Base-by-base conservation (phyloP, 1,140 invertebrate species). In the Ylistrum balloti region DNA sequence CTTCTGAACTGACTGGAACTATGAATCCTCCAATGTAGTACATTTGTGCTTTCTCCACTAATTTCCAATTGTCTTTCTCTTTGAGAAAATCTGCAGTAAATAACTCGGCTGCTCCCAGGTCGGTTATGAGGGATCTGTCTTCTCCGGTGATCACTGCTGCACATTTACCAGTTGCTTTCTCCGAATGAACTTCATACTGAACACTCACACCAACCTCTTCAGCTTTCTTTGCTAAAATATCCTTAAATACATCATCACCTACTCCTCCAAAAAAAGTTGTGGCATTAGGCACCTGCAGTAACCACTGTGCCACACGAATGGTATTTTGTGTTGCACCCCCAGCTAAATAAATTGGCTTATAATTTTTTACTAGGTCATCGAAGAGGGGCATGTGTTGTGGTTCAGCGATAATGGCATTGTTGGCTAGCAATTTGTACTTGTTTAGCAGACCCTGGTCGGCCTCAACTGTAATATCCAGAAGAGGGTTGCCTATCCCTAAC, bases 271-370 rank as follows among this genome's bases (percentile, higher is more conserved):
- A 98, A 96, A 99, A 99, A 0, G 98, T 98, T 34, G 98, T 96
- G 0, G 98, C 97, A 90, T 98, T 97, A 5, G 98, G 98, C 28
- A 90, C 88, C 85, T 97, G 97, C 33, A 99, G 95, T 88, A 99
- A 97, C 99, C 99, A 99, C 97, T 98, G 99, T 7, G 98, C 98
- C 0, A 99, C 98, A 92, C 99, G 97, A 92, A 99, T 97, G 0
- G 98, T 97, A 97, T 99, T 99, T 96, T 99, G 99, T 32, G 98
- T 98, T 41, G 99, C 98, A 90, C 99, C 99, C 89, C 99, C 99
- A 87, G 99, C 99, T 88, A 98, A 98, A 96, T 98, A 99, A 86
- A 98, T 98, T 0, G 98, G 98, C 33, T 97, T 97, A 94, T 97
- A 94, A 10, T 95, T 92, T 13, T 94, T 88, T 0, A 94, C 91